phyloP scores from a whole-genome alignment of 2,797 vertebrate genomes.

The Sternotherus odoratus region DNA sequence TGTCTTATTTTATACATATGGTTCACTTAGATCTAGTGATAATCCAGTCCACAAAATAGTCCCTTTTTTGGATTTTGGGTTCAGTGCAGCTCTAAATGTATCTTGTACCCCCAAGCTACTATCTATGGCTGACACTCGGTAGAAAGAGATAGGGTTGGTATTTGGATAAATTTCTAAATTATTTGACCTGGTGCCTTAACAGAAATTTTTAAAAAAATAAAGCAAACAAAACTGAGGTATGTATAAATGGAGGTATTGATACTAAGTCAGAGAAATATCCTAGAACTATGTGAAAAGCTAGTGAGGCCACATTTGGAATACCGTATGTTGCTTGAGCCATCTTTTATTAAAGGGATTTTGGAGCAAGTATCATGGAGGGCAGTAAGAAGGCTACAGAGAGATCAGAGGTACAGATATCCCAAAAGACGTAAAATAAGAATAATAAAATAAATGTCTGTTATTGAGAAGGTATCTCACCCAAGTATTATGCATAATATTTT shows the following conservation, averaged over 20 bases:
- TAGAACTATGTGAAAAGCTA: neutral
- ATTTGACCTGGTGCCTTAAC: constrained; percentile 19
- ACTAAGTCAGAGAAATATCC: constrained; percentile 39
- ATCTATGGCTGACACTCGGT: neutral
- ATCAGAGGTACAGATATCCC: neutral
- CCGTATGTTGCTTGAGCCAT: neutral
- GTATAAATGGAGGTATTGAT: constrained; percentile 62
- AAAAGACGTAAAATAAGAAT: neutral
- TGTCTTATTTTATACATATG: constrained; percentile 66
- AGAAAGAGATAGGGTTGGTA: neutral
- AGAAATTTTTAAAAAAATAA: neutral
- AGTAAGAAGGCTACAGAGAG: neutral
- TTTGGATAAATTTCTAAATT: constrained; percentile 17
- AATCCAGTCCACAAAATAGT: constrained; percentile 56
- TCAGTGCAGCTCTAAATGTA: too few relatives aligned
- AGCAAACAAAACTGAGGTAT: constrained; percentile 32
- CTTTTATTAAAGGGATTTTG: constrained; percentile 23
- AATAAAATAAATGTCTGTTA: neutral
- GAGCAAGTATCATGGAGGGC: neutral
- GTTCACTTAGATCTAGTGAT: constrained; percentile 32
- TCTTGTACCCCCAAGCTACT: neutral
- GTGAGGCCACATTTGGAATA: constrained; percentile 24
- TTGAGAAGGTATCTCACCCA: neutral
- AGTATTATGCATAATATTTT: neutral
- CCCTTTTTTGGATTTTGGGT: too few relatives aligned